A percentile compares a stretch with the other conserved stretches of the same genome.
Conservation (phyloP, 2,797 vertebrate genomes). For the Lutjanus campechanus region DNA sequence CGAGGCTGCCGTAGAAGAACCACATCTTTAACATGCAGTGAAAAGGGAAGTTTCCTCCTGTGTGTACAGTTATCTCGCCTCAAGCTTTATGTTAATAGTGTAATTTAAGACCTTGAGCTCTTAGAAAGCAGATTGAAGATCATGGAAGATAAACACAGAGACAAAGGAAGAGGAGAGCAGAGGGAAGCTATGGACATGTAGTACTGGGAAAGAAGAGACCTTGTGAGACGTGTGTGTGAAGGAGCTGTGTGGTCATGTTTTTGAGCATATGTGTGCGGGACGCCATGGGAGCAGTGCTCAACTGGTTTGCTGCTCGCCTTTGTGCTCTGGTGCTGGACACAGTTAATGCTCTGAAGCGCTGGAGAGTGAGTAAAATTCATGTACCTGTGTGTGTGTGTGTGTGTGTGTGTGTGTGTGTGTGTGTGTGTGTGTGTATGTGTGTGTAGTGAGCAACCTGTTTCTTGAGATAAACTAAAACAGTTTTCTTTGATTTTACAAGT, state of each 20-base stretch:
- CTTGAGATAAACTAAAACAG: too few relatives aligned
- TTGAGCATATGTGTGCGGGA: slow-evolving; percentile 25
- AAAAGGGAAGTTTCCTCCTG: slow-evolving; percentile 3
- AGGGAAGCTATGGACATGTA: slow-evolving; percentile 6
- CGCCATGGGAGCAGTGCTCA: slow-evolving; percentile 77
- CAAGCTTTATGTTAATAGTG: slow-evolving; percentile 13
- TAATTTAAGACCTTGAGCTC: slow-evolving; percentile 42
- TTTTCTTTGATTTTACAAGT: too few relatives aligned
- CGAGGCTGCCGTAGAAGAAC: neutral
- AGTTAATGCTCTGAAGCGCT: slow-evolving; percentile 39
- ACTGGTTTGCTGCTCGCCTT: slow-evolving; percentile 69
- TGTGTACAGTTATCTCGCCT: neutral
- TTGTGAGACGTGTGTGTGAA: neutral
- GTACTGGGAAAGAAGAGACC: neutral
- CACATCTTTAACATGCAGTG: slow-evolving; percentile 8
- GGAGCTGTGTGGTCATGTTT: slow-evolving; percentile 16
- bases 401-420: neutral
- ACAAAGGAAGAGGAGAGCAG: slow-evolving; percentile 5
- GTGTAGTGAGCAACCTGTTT: too few relatives aligned
- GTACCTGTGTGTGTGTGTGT: slow-evolving; percentile 11
- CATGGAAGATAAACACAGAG: slow-evolving; percentile 53
- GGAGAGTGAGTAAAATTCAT: slow-evolving; percentile 70
- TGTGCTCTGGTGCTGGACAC: slow-evolving; percentile 58
- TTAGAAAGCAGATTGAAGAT: slow-evolving; percentile 17
- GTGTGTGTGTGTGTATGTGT: too few relatives aligned